Evolutionary conservation across 2,888 invertebrate genomes (phyloP), one percentile per base, ranked within the genome.

Genomic region (Auanema freiburgensis): DNA sequence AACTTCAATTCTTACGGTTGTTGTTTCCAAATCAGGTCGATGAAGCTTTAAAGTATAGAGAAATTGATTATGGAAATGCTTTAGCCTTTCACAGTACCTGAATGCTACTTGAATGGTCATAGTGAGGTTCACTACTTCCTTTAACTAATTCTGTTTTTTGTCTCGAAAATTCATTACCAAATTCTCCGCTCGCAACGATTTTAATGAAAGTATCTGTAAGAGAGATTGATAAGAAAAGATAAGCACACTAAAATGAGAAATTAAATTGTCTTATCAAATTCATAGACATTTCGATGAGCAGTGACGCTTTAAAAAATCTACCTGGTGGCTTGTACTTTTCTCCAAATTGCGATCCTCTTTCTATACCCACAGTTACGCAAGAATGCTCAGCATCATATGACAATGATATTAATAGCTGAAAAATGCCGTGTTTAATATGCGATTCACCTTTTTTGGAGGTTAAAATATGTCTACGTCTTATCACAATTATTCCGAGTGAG

Each of bases 141-240:
- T 79, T 76, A n/a, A 74, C 64, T 10, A 71, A 70, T 46, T 72
- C 69, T 5, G 78, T 76, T 41, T 79, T 79, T 41, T 73, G 69
- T 21, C 73, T 64, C 14, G 66, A 72, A 16, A 79, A 57, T 52
- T 79, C 78, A 5, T 68, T 63, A 40, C 71, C 74, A 63, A 68
- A 74, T 57, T 75, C 75, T 16, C 73, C 72, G 43, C 73, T 33
- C 6, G 71, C 69, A 14, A 70, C 52, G n/a, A 79, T 67, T 58
- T 71, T 67, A 41, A 79, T 65, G 62, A 76, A 77, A 11, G 79
- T 79, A 52, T 79, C 79, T 70, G 66, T 61, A 60, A 69, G 23
- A 1, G 12, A 18, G 10, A 18, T 46, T 46, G 46, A 21, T 46
- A 46, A 46, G 46, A 46, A 3, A 6, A 5, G 46, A 46, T 46